Evolutionary conservation across 1,140 invertebrate genomes (phyloP), one percentile per base, ranked within the genome.

Genomic region (Linepithema humile): DNA sequence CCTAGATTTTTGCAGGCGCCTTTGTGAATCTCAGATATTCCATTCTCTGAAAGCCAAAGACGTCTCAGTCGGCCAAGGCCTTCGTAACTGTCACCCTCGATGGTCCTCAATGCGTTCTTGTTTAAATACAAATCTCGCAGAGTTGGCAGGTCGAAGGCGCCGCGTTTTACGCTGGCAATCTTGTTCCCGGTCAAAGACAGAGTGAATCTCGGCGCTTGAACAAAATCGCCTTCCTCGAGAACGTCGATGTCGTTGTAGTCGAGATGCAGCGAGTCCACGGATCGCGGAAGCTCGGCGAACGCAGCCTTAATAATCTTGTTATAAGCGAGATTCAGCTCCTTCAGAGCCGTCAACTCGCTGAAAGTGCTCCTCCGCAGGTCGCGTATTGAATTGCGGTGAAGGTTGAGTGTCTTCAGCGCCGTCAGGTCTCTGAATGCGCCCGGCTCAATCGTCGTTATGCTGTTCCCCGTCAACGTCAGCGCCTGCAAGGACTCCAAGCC

Each of bases 11-110:
- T 86, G 15, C 87, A 87, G 9, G 89, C 85, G 1, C 86, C 89
- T 15, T 87, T 90, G 0, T 55, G 45, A 38, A 91, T 90, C 7
- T 50, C 84, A 0, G 10, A 60, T 17, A 91, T 91, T 17, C 55
- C 50, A 62, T 92, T 91, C 1, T 83, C 82, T 0, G 77, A 84
- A 0, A 91, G 62, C 69, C 67, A 87, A 7, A 92, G 87, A 1
- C 69, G 80, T 29, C 75, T 85, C 12, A 90, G 23, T 6, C 77
- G 72, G 0, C 60, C 70, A 23, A 91, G 15, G 3, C 85, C 85
- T 32, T 90, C 84, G 20, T 88, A 91, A 32, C 85, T 77, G 23
- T 91, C 87, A 3, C 87, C 87, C 4, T 92, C 88, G 7, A 91
- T 78, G 1, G 69, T 86, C 9, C 69, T 85, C 78, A 92, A 62